phyloP scores from a whole-genome alignment of 2,888 invertebrate species.

The Rambutsinella grinnellia region DNA sequence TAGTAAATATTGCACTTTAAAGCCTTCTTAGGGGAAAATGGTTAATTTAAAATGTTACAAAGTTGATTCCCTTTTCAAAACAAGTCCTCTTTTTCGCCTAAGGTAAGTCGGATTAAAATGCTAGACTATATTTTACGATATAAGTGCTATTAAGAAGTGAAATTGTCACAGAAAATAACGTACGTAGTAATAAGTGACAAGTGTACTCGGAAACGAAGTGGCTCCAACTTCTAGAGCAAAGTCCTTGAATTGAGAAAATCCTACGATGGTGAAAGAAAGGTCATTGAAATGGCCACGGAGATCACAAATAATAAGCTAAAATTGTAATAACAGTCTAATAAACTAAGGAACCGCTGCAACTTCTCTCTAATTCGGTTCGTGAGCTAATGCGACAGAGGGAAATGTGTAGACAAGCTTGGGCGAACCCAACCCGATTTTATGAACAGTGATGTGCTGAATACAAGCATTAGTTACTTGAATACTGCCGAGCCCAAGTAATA shows the following conservation, averaged over 20 bases:
- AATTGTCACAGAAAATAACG: conserved; percentile 1
- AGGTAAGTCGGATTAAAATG: background rate
- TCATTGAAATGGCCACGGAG: conserved; percentile 6
- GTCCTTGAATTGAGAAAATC: conserved; percentile 7
- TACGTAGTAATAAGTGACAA: background rate
- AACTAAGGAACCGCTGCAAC: conserved; percentile 16
- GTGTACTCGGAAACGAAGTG: background rate
- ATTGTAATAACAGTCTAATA: conserved; percentile 16
- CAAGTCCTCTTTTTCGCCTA: background rate
- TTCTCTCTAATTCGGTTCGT: conserved; percentile 7
- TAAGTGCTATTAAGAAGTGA: background rate
- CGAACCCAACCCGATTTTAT: background rate
- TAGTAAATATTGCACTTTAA: background rate
- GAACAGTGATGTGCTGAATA: too few species aligned
- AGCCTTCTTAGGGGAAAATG: background rate
- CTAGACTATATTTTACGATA: background rate
- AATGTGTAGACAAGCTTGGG: background rate
- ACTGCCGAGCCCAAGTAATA: too few species aligned
- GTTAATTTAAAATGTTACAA: background rate
- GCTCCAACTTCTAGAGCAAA: background rate
- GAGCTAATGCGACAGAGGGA: conserved; percentile 22
- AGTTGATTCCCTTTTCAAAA: background rate
- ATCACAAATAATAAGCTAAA: conserved; percentile 5
- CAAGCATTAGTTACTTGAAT: too few species aligned
- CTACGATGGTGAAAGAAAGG: background rate